Base-by-base conservation (phyloP, 2,888 invertebrate genomes). In the Mylabris sibirica region DNA sequence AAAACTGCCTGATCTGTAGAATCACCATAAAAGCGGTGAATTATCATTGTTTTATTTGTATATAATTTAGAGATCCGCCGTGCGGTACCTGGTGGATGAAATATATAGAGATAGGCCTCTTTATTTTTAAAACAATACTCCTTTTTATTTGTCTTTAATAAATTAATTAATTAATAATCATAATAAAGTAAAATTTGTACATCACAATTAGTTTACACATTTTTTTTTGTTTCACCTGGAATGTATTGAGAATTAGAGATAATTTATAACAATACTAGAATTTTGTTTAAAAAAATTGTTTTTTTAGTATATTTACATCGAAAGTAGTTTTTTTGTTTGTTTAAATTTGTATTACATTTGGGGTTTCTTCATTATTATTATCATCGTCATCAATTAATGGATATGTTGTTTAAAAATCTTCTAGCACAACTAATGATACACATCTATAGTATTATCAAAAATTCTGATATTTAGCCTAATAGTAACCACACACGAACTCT, bases 141-240 rank as follows among this genome's bases (percentile, higher is more conserved):
- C 12, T n/a, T 70, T 71, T 44, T 44, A 44, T 44, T 44, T 3
- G 1, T 17, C 69, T 69, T 69, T 64, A 24, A n/a, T 22, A 12
- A 60, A 38, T 57, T 57, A 63, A 62, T 62, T 66, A 69, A 74
- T 75, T 26, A 5, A 26, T 57, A 57, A 57, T 57, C 72, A 74
- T 71, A 74, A 72, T 75, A 68, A 67, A 68, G 75, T 75, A 75
- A 30, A 74, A 75, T 79, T 78, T 80, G 78, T 78, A 79, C 79
- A 80, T 80, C 79, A 80, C 79, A 80, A 71, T 30, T 72, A 73
- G 75, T 77, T 35, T 78, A 78, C 77, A 75, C 30, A 30, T 30
- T 30, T 30, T 57, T 30, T 30, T 30, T 57, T 57, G 68, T 74
- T 72, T 74, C 30, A 30, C 67, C 72, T 75, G 73, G 71, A 73